Conservation (phyloP, 2,113 vertebrate species). For the Callorhinus ursinus region DNA sequence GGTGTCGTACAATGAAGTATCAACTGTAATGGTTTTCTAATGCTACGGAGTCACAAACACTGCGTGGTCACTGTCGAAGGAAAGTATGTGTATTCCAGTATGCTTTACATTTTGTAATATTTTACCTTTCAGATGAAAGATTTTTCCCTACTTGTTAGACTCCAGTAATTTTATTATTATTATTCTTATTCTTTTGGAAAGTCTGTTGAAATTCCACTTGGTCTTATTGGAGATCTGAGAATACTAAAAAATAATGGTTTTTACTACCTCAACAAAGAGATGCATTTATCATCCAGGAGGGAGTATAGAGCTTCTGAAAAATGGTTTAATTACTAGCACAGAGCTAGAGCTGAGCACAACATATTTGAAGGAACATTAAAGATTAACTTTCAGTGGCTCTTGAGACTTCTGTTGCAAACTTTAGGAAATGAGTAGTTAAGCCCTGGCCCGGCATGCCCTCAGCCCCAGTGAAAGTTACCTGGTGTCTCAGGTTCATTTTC, state of each 20-base stretch:
- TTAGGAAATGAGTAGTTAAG: neutral
- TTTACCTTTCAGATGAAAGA: slow-evolving; percentile 49
- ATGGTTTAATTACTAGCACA: neutral
- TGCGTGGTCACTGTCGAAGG: neutral
- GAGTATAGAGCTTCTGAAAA: slow-evolving; percentile 52
- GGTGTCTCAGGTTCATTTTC: slow-evolving; percentile 3
- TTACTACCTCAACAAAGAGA: slow-evolving; percentile 45
- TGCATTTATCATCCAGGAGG: slow-evolving; percentile 25
- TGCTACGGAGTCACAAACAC: neutral
- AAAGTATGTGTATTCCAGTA: neutral
- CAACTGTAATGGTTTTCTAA: neutral
- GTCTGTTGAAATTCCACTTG: slow-evolving; percentile 58
- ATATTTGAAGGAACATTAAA: neutral
- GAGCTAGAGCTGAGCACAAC: neutral
- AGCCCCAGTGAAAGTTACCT: neutral
- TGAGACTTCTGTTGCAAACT: neutral
- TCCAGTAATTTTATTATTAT: neutral
- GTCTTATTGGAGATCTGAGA: slow-evolving; percentile 34
- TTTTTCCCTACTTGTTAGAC: neutral
- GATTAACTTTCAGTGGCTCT: neutral
- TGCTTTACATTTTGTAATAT: slow-evolving; percentile 42
- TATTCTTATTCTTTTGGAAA: slow-evolving; percentile 14
- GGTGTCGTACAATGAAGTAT: too few relatives aligned
- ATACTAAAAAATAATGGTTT: slow-evolving; percentile 27
- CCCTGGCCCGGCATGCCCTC: neutral